Evolutionary conservation across 1,140 invertebrate genomes (phyloP), one percentile per base, ranked within the genome.

Genomic region (Ceratina australensis): DNA sequence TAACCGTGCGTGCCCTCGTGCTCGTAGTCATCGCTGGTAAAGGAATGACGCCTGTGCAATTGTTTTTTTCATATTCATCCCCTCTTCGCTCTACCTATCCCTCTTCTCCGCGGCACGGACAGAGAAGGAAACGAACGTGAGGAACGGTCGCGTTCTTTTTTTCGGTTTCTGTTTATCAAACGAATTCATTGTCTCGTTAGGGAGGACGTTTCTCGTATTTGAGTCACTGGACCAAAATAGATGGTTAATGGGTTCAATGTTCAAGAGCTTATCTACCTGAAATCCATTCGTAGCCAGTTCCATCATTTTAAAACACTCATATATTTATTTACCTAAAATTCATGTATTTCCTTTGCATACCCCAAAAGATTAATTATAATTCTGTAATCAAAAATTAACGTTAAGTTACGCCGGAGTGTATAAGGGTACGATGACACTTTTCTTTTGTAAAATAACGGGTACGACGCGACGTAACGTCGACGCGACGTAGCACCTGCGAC

Each of bases 1-100:
- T 54, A 50, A 52, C 74, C 72, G 68, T 72, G 69, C 78, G 57
- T 76, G 50, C 64, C 56, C 63, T 71, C 56, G 76, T 71, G 61
- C 69, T 79, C 26, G 78, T 79, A 85, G 75, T 84, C 80, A 83
- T 85, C 59, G 72, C 67, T 50, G 78, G 73, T 68, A 84, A 86
- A 86, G 86, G 86, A 86, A 87, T 88, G 82, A 88, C 87, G 83
- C 85, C 81, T 81, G 80, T 67, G 59, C 69, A 26, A 85, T 86
- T 85, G 84, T 86, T 80, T 82, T 82, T 54, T 83, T 74, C 80
- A 66, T 79, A 67, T 85, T 77, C 73, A 22, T 47, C 15, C 60
- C 56, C 81, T 57, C 2, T 12, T 8, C 16, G 1, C 15, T 18
- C 3, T 15, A 42, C 3, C 16, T 22, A 3, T 0, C 24, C 57